A percentile compares a stretch with the other conserved stretches of the same genome.
Evolutionary conservation across 2,888 invertebrate species (phyloP).

Genomic region (Dryomyza anilis): DNA sequence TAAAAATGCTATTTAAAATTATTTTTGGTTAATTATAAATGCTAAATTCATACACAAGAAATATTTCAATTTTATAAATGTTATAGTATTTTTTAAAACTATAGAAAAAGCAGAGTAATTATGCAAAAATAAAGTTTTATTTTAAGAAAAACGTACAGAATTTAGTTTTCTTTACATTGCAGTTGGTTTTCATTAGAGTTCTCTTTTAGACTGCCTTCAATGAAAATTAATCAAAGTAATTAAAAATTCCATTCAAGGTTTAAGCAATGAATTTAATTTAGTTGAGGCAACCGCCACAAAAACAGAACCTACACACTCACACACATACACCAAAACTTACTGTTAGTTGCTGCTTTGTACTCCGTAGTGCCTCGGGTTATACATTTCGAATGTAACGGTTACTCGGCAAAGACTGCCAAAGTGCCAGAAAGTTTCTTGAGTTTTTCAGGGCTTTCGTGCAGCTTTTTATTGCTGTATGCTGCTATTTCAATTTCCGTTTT

Average conservation of each 20-base stretch:
- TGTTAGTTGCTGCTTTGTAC: neutral
- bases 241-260: slow-evolving; percentile 47
- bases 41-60: no score
- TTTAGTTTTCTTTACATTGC: no score
- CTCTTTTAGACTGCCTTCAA: slow-evolving; percentile 31
- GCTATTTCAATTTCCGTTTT: slow-evolving; percentile 11
- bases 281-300: slow-evolving; percentile 4
- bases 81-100: no score
- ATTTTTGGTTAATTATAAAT: no score
- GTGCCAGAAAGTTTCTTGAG: slow-evolving; percentile 7
- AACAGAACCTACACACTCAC: slow-evolving; percentile 19
- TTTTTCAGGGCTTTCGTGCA: neutral
- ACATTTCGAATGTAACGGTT: slow-evolving; percentile 13
- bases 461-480: neutral
- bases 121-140: no score
- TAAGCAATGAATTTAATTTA: slow-evolving; percentile 44
- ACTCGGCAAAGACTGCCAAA: slow-evolving; percentile 12
- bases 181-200: no score
- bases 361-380: neutral
- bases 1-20: no score
- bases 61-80: no score
- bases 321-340: slow-evolving; percentile 19
- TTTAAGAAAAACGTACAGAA: no score
- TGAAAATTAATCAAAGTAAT: slow-evolving; percentile 48
- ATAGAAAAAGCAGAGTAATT: no score